Evolutionary conservation across 1,140 invertebrate species (phyloP).

Genomic region (Tetragonula clypearis): DNA sequence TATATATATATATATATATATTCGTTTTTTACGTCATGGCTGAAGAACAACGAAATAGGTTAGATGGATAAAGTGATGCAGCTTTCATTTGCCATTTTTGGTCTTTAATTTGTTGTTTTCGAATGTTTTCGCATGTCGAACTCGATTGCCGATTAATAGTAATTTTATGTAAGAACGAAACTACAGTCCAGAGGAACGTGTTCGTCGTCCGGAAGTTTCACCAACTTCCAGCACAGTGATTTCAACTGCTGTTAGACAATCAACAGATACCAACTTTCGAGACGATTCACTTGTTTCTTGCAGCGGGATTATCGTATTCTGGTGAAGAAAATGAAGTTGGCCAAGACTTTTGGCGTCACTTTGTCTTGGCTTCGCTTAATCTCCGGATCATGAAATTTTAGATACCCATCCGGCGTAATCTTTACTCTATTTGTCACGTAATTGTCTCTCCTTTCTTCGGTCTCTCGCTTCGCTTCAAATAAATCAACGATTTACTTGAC

Average conservation of each 20-base stretch:
- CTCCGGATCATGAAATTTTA: neutral
- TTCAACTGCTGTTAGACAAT: neutral
- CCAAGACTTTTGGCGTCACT: slow-evolving; percentile 23
- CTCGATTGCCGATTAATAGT: neutral
- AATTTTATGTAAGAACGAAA: neutral
- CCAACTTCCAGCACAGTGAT: slow-evolving; percentile 20
- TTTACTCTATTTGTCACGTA: neutral
- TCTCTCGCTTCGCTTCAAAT: neutral
- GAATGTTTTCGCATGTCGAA: neutral
- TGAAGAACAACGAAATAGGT: neutral
- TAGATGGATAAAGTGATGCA: neutral
- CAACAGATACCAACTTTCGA: neutral
- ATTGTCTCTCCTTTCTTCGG: neutral
- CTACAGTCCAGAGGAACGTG: neutral
- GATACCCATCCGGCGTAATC: too few relatives aligned
- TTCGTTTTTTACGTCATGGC: too few relatives aligned
- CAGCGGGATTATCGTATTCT: neutral
- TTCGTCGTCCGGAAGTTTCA: slow-evolving; percentile 30
- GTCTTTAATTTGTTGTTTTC: too few relatives aligned
- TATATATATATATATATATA: too few relatives aligned
- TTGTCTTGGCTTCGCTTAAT: slow-evolving; percentile 11
- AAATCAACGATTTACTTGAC: too few relatives aligned
- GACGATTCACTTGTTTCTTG: neutral
- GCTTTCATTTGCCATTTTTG: neutral
- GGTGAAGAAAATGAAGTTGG: slow-evolving; percentile 18